Base-by-base conservation (phyloP, 2,797 vertebrate species). In the Cirrhinus molitorella region DNA sequence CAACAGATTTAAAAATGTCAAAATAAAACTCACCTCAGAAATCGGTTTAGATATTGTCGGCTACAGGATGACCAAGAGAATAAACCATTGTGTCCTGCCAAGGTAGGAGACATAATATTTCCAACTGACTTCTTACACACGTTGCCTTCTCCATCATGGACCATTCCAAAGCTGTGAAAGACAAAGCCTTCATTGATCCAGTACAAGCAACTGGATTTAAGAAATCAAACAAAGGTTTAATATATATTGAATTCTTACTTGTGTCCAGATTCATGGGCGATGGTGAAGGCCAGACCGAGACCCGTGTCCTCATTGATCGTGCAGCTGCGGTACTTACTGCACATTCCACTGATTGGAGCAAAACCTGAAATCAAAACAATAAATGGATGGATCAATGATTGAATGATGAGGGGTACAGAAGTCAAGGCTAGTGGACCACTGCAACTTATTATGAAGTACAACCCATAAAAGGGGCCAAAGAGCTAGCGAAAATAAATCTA, bases 11-110 rank as follows among this genome's bases (percentile, higher is more conserved):
- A n/a, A n/a, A n/a, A n/a, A n/a, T n/a, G 59, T 17, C 4, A 67
- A 84, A 25, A 31, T 0, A 1, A 40, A 19, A 23, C 66, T 82
- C 93, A 98, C 97, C 96, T 97, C 86, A 98, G 92, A 91, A 98
- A 98, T 75, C 90, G 95, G 81, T 93, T 96, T 87, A 98, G 96
- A 88, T 97, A 97, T 86, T 97, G 96, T 13, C 97, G 95, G 84
- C 97, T 98, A 91, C 97, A 98, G 51, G 94, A 89, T 0, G 97
- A 98, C 97, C 97, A 98, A 67, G 96, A 98, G 94, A 98, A 98
- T 88, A 97, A 90, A 0, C 97, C 97, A 0, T 98, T 97, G 88
- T 96, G 96, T 51, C 97, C 97, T 0, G 97, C 96, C 87, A 98
- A 89, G 0, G 96, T 98, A 7, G 97, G 97, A 43, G 97, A 97